phyloP scores from a whole-genome alignment of 2,113 vertebrate genomes.

The Puffinus mauretanicus region DNA sequence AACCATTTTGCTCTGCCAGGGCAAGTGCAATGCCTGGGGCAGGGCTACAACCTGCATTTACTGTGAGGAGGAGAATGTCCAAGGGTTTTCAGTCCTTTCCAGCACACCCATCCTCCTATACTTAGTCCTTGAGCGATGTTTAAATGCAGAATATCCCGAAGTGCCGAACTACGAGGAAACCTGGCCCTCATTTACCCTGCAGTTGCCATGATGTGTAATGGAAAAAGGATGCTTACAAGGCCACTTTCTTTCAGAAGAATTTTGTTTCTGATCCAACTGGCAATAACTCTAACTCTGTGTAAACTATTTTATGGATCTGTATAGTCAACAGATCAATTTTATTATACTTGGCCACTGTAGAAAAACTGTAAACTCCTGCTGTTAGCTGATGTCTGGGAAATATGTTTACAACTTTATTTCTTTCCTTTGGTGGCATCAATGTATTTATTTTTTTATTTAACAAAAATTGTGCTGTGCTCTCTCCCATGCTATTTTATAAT shows the following conservation, averaged over 20 bases:
- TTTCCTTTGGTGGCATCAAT: constrained; percentile 28
- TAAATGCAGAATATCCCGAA: background rate
- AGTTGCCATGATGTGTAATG: background rate
- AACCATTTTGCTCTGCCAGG: background rate
- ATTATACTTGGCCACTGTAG: constrained; percentile 54
- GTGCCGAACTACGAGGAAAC: background rate
- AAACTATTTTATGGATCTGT: constrained; percentile 52
- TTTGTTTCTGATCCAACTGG: constrained; percentile 39
- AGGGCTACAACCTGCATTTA: background rate
- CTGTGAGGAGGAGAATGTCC: rapidly evolving
- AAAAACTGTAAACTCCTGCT: constrained; percentile 51
- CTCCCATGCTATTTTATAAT: background rate
- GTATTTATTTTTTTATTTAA: constrained; percentile 17
- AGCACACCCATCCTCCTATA: background rate
- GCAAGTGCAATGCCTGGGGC: background rate
- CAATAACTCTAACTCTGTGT: constrained; percentile 17
- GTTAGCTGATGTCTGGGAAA: constrained; percentile 50
- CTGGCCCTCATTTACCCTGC: background rate
- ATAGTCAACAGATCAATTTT: constrained; percentile 66
- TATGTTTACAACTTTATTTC: constrained; percentile 47
- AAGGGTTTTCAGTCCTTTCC: background rate
- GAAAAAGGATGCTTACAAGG: constrained; percentile 13
- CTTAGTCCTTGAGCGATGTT: background rate
- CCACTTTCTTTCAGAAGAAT: constrained; percentile 20
- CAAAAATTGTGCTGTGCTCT: background rate